Base-by-base conservation (phyloP, 2,113 vertebrate genomes). In the Pithys albifrons region DNA sequence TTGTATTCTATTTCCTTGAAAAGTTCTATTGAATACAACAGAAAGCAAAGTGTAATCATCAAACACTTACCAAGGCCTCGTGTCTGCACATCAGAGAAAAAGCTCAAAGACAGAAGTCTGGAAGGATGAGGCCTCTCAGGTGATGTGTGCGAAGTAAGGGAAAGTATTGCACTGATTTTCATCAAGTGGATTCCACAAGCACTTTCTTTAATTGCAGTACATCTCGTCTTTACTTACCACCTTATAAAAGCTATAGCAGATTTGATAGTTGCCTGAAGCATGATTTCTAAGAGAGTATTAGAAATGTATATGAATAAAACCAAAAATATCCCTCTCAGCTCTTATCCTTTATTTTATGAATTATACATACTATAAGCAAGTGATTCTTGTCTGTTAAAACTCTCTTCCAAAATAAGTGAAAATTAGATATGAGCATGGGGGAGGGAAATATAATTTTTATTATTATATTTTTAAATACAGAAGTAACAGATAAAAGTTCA, bases 331-430 rank as follows among this genome's bases (percentile, higher is more conserved):
- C 10, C 11, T 67, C 39, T 18, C 31, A 71, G 79, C 46, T 25
- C 25, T 75, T 27, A 78, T 83, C 89, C 61, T 92, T 71, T 79
- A 91, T 87, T 71, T 66, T 37, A 31, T 88, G 61, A 85, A 94
- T 88, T 88, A 89, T 79, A 95, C 74, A 85, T 23, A 71, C 95
- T 96, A 92, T 41, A 91, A 89, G 80, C 62, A 97, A 97, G 89
- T 91, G 83, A 72, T 58, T 70, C 61, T 94, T 93, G 76, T 75
- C 88, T 87, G 78, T 91, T 94, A 96, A 93, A 95, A 15, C 12
- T 95, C 52, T 27, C 31, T 79, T 95, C 89, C 72, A 97, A 96
- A 97, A 93, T 90, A 95, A 93, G 64, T 89, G 61, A 74, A 97
- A 95, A 92, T 95, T 95, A 97, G 85, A 95, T 87, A 94, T 78